Evolutionary conservation across 2,888 invertebrate species (phyloP).

Genomic region (Cosmia pyralina): DNA sequence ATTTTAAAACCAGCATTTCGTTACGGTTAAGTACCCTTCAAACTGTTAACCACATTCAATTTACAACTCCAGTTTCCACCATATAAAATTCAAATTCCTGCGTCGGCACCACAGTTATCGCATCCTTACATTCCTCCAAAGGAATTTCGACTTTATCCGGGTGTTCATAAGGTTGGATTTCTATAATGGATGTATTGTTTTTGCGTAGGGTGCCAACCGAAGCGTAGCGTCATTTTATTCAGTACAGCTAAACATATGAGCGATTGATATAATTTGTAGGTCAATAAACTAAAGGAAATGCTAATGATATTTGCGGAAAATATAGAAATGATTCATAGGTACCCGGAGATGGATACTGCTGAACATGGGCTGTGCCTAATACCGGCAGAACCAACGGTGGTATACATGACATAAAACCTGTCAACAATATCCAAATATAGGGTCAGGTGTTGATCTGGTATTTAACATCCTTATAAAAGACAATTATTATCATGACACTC

Average conservation of each 20-base stretch:
- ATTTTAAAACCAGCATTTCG: conserved; percentile 70
- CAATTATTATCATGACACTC: no score
- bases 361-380: not conserved
- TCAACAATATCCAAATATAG: not conserved
- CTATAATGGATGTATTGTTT: conserved; percentile 36
- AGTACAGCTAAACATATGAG: conserved; percentile 78
- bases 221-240: conserved; percentile 78
- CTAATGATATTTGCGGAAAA: conserved; percentile 52
- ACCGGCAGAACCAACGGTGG: not conserved
- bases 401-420: not conserved
- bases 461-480: not conserved
- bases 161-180: conserved; percentile 15
- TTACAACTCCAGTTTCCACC: rapidly evolving
- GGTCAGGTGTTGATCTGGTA: not conserved
- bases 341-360: conserved; percentile 3
- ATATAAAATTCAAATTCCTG: conserved; percentile 31
- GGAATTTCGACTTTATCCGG: conserved; percentile 38
- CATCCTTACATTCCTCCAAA: conserved; percentile 2
- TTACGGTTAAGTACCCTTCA: conserved; percentile 62
- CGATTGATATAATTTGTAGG: conserved; percentile 72
- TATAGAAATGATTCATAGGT: conserved; percentile 19
- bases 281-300: conserved; percentile 69
- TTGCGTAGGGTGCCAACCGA: conserved; percentile 79
- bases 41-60: not conserved
- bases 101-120: conserved; percentile 24